Evolutionary conservation across 2,888 invertebrate genomes (phyloP), one percentile per base, ranked within the genome.

Genomic region (Pammene aurita): DNA sequence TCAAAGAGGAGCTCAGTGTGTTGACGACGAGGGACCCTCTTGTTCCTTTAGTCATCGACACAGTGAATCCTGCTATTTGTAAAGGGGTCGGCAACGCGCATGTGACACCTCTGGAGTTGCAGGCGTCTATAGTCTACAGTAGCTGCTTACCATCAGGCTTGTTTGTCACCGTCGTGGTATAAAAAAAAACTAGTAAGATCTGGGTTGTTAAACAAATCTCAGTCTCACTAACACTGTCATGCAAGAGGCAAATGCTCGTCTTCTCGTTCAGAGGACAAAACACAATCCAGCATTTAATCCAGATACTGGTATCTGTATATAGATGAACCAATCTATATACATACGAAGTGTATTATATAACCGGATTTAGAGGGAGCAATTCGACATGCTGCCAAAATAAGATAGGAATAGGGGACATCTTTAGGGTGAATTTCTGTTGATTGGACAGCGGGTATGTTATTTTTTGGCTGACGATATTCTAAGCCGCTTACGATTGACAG

Each of bases 311-410:
- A 58, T 42, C 14, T 35, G 13, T 13, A 2, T 61, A 38, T 35
- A 5, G 5, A 10, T 7, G n/a, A 18, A 63, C 57, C 63, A 50
- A 60, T 44, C n/a, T 50, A 50, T 18, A 50, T 18, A 5, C 5
- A 50, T 50, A 50, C 35, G 52, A 18, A 46, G 35, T 48, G 50
- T 44, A 48, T 63, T 67, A 57, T 86, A 83, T 85, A 84, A 84
- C 80, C 82, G 84, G 83, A 82, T 83, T 77, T 78, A 80, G 72
- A 82, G 83, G 86, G 86, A 84, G 80, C 85, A 90, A 90, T 90
- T 90, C 87, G 88, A 86, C 86, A 85, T 84, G 79, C 75, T 78
- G 81, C 77, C 79, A 80, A 87, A 87, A 84, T 81, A 83, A 83
- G 84, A 85, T 86, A 79, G 71, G 67, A 63, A 71, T 67, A 75